phyloP scores from a whole-genome alignment of 2,113 vertebrate genomes.

The Serilophus lunatus region DNA sequence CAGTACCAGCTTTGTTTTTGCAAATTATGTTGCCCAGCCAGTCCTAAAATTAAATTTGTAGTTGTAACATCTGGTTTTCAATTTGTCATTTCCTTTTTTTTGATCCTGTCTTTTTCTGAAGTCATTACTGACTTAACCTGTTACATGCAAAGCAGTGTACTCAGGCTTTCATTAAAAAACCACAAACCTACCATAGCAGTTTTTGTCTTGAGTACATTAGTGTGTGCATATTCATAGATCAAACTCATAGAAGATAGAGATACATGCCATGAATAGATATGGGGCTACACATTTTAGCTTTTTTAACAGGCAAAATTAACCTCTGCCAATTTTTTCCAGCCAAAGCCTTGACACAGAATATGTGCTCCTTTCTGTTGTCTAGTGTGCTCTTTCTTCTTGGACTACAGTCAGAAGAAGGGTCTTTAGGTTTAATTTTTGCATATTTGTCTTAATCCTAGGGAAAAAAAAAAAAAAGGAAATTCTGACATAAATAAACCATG shows the following conservation, averaged over 20 bases:
- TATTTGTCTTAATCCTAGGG: rapidly evolving
- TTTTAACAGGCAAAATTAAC: background rate
- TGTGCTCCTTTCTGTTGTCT: background rate
- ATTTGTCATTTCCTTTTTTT: background rate
- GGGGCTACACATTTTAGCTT: background rate
- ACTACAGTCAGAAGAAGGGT: background rate
- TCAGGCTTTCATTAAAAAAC: background rate
- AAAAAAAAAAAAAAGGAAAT: background rate
- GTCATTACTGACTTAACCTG: background rate
- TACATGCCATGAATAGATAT: background rate
- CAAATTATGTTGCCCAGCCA: background rate
- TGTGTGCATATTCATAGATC: background rate
- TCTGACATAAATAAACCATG: background rate
- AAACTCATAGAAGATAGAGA: background rate
- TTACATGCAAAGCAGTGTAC: background rate
- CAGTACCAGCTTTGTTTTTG: background rate
- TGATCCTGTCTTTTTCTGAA: background rate
- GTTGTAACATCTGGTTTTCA: background rate
- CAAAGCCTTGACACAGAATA: background rate
- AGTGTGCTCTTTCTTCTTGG: background rate
- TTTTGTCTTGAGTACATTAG: background rate
- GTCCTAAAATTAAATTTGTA: background rate
- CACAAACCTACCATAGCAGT: rapidly evolving
- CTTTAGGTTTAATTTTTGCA: background rate
- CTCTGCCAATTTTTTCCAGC: background rate